Base-by-base conservation (phyloP, 1,140 invertebrate species). In the Leptinotarsa lineolata region DNA sequence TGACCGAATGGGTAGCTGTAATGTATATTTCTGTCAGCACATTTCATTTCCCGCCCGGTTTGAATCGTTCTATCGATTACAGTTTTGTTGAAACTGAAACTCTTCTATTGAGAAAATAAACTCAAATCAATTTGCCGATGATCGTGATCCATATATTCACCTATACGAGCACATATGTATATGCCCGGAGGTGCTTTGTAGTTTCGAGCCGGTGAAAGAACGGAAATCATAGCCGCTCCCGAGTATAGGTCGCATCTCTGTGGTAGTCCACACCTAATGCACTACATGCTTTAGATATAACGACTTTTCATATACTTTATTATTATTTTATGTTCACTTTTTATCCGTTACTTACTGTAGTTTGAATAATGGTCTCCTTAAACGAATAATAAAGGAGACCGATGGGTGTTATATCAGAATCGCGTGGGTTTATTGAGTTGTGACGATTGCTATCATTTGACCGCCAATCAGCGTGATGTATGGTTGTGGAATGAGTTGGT, bases 251-350 rank as follows among this genome's bases (percentile, higher is more conserved):
- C 72, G 72, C 68, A 66, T 63, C 72, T 64, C 72, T 24, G 66
- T 68, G 67, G 72, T 74, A 69, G 72, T 74, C 72, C 72, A 74
- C 72, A 73, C 72, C 72, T 73, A 54, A 67, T 73, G 58, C 18
- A 48, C 72, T 54, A 67, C 65, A 73, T 59, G 48, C 48, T 54
- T 54, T 54, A 54, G 48, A 54, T 54, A 54, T 54, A 54, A 54
- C 48, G 48, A 54, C 48, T 54, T 12, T 54, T n/a, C 48, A 54
- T 54, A 54, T 54, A 54, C 48, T 54, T 54, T 54, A 54, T 54
- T 54, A 54, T 54, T 39, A 39, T 8, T 54, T 54, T 54, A 54
- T 54, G 48, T 54, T 54, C 48, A 54, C 48, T 54, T 54, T 54
- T 54, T 8, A 54, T 54, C 48, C 48, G 48, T 54, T 54, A 54